Evolutionary conservation across 2,888 invertebrate species (phyloP).

Genomic region (Drosophila barbarae): DNA sequence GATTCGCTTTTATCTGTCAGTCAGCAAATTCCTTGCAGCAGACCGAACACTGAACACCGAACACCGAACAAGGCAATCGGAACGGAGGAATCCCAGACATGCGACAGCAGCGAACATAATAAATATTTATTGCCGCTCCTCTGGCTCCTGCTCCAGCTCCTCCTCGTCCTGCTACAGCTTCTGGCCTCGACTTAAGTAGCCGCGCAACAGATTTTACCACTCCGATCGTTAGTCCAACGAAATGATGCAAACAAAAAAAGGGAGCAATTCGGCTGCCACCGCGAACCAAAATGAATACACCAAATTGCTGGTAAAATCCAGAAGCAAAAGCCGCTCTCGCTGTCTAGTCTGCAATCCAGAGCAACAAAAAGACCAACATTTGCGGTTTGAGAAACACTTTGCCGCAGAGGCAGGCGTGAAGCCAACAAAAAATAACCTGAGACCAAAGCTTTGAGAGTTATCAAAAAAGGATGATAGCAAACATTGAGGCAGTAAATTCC

Average conservation of each 20-base stretch:
- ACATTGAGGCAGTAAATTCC: not conserved
- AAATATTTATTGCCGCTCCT: constrained; percentile 17
- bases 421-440: not conserved
- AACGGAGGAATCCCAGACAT: constrained; percentile 18
- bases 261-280: constrained; percentile 1
- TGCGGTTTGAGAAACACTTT: constrained; percentile 15
- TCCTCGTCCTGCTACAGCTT: not conserved
- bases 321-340: not conserved
- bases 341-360: constrained; percentile 3
- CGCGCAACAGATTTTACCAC: constrained; percentile 25
- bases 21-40: constrained; percentile 20
- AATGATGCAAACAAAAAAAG: not conserved
- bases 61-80: constrained; percentile 14
- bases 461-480: constrained; percentile 5
- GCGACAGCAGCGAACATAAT: constrained; percentile 18
- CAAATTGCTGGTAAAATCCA: constrained; percentile 17
- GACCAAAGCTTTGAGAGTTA: not conserved
- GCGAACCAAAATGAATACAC: constrained; percentile 20
- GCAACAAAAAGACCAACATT: constrained; percentile 11
- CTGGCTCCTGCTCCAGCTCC: not conserved
- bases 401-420: constrained; percentile 10
- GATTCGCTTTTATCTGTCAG: constrained; percentile 25
- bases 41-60: constrained; percentile 18
- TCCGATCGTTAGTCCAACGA: constrained; percentile 11
- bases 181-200: constrained; percentile 11